These are phyloP conservation scores for Diabrotica virgifera DNA, from an alignment of 1,140 invertebrate species.

Conservation along the genomic window DNA sequence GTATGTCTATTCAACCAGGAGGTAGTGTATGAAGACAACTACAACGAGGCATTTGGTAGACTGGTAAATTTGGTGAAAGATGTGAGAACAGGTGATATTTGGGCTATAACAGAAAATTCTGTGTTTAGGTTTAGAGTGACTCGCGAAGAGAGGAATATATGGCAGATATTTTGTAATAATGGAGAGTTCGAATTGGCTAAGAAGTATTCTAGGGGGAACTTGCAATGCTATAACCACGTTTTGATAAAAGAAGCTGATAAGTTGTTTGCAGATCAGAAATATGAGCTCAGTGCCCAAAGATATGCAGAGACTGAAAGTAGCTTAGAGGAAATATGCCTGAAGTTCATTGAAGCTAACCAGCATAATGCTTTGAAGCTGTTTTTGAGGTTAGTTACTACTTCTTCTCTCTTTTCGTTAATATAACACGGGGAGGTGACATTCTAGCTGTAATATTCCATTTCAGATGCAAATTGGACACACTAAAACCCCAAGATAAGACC, in stretches of 20 bases:
- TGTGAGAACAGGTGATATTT: constrained; percentile 74
- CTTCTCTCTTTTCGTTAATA: no score
- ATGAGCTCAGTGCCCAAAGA: constrained; percentile 78
- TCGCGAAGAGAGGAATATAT: constrained; percentile 83
- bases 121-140: constrained; percentile 85
- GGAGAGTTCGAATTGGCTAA: constrained; percentile 86
- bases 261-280: constrained; percentile 77
- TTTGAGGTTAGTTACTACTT: constrained; percentile 52
- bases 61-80: constrained; percentile 82
- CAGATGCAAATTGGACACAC: constrained; percentile 53
- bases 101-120: constrained; percentile 78
- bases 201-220: constrained; percentile 73
- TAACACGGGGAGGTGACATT: no score
- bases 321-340: constrained; percentile 91
- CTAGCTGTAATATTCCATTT: not conserved
- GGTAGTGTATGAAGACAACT: constrained; percentile 82
- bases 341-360: constrained; percentile 82
- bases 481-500: constrained; percentile 65
- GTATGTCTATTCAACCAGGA: constrained; percentile 85
- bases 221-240: constrained; percentile 78
- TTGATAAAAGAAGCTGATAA: constrained; percentile 86
- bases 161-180: constrained; percentile 85
- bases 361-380: constrained; percentile 85
- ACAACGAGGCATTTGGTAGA: constrained; percentile 75
- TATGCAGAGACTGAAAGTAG: constrained; percentile 88